Evolutionary conservation across 37 sponge, comb jelly and placozoan genomes (phyloP), one percentile per base, ranked within the genome.

Genomic region (Theonella swinhoei): DNA sequence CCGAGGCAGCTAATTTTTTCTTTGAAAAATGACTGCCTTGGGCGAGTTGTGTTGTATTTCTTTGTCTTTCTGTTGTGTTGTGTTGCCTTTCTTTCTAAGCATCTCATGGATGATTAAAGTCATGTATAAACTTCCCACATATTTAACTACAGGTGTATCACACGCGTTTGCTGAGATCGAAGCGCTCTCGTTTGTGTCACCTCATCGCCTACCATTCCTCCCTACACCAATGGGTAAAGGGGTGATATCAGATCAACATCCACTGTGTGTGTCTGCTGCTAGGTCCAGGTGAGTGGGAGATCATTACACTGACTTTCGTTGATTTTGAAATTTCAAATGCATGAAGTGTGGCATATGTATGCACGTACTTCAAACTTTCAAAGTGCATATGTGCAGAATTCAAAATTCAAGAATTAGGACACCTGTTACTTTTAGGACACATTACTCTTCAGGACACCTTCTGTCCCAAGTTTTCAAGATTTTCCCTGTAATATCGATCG

Each of bases 191-290:
- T 77, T 97, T 9, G 68, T 97, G 0, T 19, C 29, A 9, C 26
- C 58, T 20, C 76, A 88, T 24, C 40, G 80, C 23, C 80, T 97
- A 1, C 97, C 97, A 2, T 97, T 97, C 70, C 90, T 97, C 32
- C 95, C 97, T 28, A 94, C 97, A n/a, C 97, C 97, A 25, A 97
- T 97, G 97, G 97, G 97, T 20, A 97, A 97, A 70, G 97, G 97
- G 19, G 92, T 97, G 0, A 32, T 97, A 0, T 26, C 94, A 32
- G 97, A 97, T 78, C 78, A 82, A 33, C 95, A 91, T 39, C 85
- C 92, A 4, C 71, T 82, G 1, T 97, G 97, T 80, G 95, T 97
- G 42, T 89, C 95, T 42, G 90, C 97, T 42, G 94, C 97, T 2
- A 86, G 97, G 77, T 94, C 97, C 34, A 89, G 34, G 96, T 91